These are phyloP conservation scores for Pempheris klunzingeri DNA, from an alignment of 2,797 vertebrate genomes.

Conservation along the genomic window DNA sequence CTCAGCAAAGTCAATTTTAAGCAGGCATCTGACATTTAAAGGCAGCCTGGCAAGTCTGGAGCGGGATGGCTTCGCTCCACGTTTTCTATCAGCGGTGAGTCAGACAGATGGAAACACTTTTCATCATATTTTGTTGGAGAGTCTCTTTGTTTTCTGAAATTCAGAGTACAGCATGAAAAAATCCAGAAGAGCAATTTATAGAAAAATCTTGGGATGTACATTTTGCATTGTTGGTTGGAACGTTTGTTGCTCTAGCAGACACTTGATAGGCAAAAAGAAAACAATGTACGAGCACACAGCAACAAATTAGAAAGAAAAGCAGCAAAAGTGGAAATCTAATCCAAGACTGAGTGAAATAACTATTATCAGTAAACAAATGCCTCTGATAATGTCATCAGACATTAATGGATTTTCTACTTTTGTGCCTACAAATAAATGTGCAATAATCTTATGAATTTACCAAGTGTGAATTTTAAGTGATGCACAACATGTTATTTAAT, in stretches of 20 bases:
- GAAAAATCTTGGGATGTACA: neutral
- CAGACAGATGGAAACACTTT: neutral
- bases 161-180: neutral
- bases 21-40: slow-evolving; percentile 12
- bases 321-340: neutral
- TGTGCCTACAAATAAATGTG: neutral
- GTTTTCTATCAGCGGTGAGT: neutral
- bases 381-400: neutral
- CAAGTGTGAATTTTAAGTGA: neutral
- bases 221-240: neutral
- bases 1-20: slow-evolving; percentile 1
- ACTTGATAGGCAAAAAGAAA: slow-evolving; percentile 1
- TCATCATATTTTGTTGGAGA: neutral
- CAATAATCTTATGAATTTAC: neutral
- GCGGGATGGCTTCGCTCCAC: neutral
- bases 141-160: neutral
- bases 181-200: no score
- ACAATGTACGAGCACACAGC: neutral
- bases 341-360: neutral
- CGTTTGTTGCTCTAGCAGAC: neutral
- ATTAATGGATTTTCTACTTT: neutral
- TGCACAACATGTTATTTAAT: neutral
- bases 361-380: neutral
- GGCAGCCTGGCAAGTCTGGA: neutral
- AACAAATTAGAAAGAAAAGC: neutral